Conservation (phyloP, 2,113 vertebrate species). For the Hassar affinis region DNA sequence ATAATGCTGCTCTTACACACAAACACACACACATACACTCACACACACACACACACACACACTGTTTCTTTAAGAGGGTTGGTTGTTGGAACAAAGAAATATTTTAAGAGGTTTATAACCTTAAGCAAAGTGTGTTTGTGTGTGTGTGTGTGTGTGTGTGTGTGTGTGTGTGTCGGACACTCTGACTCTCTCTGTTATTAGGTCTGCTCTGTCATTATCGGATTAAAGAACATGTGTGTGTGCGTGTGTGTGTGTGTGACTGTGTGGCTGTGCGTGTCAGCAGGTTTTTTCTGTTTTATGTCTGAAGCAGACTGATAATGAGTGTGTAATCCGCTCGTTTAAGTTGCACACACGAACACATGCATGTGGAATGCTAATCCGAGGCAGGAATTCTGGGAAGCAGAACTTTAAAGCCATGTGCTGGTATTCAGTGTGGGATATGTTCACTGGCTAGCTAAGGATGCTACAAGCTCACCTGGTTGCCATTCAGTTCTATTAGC, state of each 20-base stretch:
- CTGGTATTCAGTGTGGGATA: not conserved
- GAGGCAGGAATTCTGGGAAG: not conserved
- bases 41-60: constrained; percentile 42
- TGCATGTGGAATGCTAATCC: not conserved
- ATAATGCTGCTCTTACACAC: constrained; percentile 18
- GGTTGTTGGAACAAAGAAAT: constrained; percentile 72
- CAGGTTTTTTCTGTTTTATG: constrained; percentile 21
- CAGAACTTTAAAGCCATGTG: not conserved
- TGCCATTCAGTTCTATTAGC: not conserved
- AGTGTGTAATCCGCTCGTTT: constrained; percentile 3
- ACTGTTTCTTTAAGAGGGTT: constrained; percentile 54
- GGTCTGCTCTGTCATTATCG: constrained; percentile 74
- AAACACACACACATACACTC: constrained; percentile 28
- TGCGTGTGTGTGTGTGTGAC: constrained; percentile 41
- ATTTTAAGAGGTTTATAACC: constrained; percentile 67
- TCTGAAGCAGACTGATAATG: constrained; percentile 6
- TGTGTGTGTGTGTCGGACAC: constrained; percentile 47
- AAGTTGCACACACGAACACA: constrained; percentile 13
- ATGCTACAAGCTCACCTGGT: not conserved
- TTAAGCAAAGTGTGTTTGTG: constrained; percentile 36
- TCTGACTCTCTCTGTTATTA: constrained; percentile 75
- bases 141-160: constrained; percentile 43
- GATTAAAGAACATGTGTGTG: constrained; percentile 63
- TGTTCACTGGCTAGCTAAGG: not conserved
- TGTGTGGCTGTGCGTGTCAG: constrained; percentile 36